Base-by-base conservation (phyloP, 2,888 invertebrate genomes). In the Netelia melanura region DNA sequence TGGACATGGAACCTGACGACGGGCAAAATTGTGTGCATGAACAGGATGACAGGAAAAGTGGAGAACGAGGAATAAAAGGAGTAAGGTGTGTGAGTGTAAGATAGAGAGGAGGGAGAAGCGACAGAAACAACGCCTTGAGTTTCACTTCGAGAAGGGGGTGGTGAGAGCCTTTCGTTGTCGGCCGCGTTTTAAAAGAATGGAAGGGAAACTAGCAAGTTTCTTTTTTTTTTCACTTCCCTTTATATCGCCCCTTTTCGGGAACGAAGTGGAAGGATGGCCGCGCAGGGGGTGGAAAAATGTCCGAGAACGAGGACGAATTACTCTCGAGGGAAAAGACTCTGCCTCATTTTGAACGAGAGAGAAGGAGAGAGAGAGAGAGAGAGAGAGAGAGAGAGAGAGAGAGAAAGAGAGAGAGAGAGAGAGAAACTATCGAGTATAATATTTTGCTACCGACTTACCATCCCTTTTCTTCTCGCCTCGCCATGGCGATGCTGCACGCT, bases 161-260 rank as follows among this genome's bases (percentile, higher is more conserved):
- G 80, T 83, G 83, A 86, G 84, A 87, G 87, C 86, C 81, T 86
- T 87, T 87, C 86, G 85, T 85, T 86, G 87, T 87, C 86, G 83
- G 78, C 78, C 84, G 75, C 76, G 85, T 86, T 85, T 84, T 78
- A 75, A 82, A 87, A 80, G 85, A 77, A 85, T 74, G 80, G 67
- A 83, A 81, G 68, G 70, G 78, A 80, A 67, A 52, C 80, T 81
- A 61, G 21, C 52, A 85, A 85, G 54, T 72, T 81, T 84, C 17
- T 65, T 75, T 23, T 54, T 54, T 17, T 52, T 64, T 62, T 56
- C 21, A 11, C 54, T 52, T 38, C 21, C 43, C 44, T 70, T 48
- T 74, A 38, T 43, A 78, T 77, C 25, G 72, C 62, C 80, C 67
- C 6, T 43, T 72, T 65, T 43, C 30, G 54, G 48, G 48, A 61